Conservation (phyloP, 23 tunicate genomes). For the Trididemnum clinides region DNA sequence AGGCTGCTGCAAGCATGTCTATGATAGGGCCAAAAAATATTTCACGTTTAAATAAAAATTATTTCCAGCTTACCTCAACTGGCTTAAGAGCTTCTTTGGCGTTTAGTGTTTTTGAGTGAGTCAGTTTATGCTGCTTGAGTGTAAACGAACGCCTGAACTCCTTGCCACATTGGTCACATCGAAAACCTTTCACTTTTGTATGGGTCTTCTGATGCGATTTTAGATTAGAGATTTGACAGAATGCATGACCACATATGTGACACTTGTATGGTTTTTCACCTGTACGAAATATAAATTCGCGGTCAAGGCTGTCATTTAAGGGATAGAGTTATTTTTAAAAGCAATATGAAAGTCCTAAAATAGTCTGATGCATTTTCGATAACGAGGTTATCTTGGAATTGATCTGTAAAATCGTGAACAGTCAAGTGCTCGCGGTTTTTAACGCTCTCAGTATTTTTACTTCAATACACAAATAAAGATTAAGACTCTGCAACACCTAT, state of each 20-base stretch:
- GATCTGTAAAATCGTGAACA: not conserved
- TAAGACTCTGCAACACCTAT: not conserved
- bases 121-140: slow-evolving; percentile 84
- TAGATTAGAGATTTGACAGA: slow-evolving; percentile 93
- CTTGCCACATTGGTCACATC: slow-evolving; percentile 82
- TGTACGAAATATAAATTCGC: too few species aligned
- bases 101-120: slow-evolving; percentile 32
- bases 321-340: too few species aligned
- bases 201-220: slow-evolving; percentile 95
- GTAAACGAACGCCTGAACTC: slow-evolving; percentile 89
- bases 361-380: too few species aligned
- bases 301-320: too few species aligned
- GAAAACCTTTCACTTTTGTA: slow-evolving; percentile 85
- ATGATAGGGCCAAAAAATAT: not conserved
- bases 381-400: too few species aligned
- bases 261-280: slow-evolving; percentile 99
- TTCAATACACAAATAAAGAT: not conserved
- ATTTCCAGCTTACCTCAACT: not conserved
- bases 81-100: not conserved
- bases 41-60: not conserved
- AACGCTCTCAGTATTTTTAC: not conserved
- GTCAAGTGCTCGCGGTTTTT: too few species aligned
- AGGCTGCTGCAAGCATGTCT: too few species aligned
- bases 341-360: too few species aligned
- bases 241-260: slow-evolving; percentile 88